These are phyloP conservation scores for Metopolophium dirhodum DNA, from an alignment of 1,140 invertebrate species.

Conservation along the genomic window DNA sequence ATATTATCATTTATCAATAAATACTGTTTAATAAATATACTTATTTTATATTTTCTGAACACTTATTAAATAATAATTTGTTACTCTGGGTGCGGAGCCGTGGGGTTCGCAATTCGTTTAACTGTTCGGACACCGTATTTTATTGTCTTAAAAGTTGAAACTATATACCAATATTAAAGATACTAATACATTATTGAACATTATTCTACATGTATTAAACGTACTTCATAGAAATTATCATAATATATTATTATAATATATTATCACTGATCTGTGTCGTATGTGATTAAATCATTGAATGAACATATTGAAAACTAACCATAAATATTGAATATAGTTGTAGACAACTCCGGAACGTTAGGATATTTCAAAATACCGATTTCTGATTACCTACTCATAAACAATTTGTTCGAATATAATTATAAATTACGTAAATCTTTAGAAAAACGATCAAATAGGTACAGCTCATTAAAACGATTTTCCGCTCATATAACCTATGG, in stretches of 20 bases:
- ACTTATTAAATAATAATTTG: not conserved
- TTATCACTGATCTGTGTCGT: too few species aligned
- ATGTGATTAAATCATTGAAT: too few species aligned
- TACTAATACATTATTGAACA: too few species aligned
- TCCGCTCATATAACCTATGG: not conserved
- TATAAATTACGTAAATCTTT: not conserved
- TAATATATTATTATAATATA: too few species aligned
- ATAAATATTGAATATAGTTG: not conserved
- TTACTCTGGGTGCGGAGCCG: not conserved
- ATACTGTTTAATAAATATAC: not conserved
- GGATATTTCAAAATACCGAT: not conserved
- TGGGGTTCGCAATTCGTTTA: too few species aligned
- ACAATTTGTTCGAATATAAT: not conserved
- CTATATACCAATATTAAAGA: not conserved
- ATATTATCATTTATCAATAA: not conserved
- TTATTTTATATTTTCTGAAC: not conserved
- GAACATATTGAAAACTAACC: too few species aligned
- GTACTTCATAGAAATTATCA: not conserved
- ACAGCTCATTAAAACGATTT: not conserved
- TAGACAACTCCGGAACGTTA: not conserved
- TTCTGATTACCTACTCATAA: not conserved
- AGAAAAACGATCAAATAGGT: not conserved
- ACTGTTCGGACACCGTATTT: not conserved
- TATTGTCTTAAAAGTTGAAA: not conserved
- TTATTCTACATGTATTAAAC: not conserved